These are phyloP conservation scores for Cheilosia vulpina DNA, from an alignment of 2,888 invertebrate species.

Conservation along the genomic window DNA sequence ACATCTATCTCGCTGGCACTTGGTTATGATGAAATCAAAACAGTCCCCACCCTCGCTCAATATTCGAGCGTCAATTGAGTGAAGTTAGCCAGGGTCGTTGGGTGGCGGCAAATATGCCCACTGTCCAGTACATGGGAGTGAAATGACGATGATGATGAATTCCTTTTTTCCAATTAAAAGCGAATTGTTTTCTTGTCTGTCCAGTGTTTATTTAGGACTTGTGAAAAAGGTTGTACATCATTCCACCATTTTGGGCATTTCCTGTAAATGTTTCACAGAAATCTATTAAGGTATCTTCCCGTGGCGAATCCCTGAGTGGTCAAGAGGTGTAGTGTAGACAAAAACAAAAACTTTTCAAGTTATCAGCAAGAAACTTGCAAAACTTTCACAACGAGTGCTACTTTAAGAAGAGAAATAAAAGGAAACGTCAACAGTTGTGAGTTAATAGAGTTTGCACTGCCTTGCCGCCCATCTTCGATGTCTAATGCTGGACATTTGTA, in stretches of 20 bases:
- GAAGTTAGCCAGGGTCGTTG: constrained; percentile 62
- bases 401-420: constrained; percentile 16
- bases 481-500: constrained; percentile 1
- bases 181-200: constrained; percentile 83
- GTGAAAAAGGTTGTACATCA: constrained; percentile 75
- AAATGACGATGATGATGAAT: constrained; percentile 67
- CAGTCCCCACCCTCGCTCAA: constrained; percentile 55
- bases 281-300: constrained; percentile 61
- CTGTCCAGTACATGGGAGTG: constrained; percentile 2
- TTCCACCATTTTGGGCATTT: constrained; percentile 46
- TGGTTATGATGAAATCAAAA: constrained; percentile 76
- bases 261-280: constrained; percentile 56
- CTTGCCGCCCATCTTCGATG: background rate
- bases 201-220: constrained; percentile 82
- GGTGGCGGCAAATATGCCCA: constrained; percentile 17
- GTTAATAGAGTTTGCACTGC: background rate
- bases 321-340: constrained; percentile 44
- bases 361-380: constrained; percentile 51
- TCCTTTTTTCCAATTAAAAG: constrained; percentile 83
- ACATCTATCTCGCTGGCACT: constrained; percentile 67
- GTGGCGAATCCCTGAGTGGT: constrained; percentile 34
- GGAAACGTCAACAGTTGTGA: constrained; percentile 31
- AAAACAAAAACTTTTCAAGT: constrained; percentile 44
- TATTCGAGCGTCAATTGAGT: constrained; percentile 71
- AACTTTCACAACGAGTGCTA: constrained; percentile 25